phyloP scores from a whole-genome alignment of 2,888 invertebrate genomes.

The Amphimallon solstitiale region DNA sequence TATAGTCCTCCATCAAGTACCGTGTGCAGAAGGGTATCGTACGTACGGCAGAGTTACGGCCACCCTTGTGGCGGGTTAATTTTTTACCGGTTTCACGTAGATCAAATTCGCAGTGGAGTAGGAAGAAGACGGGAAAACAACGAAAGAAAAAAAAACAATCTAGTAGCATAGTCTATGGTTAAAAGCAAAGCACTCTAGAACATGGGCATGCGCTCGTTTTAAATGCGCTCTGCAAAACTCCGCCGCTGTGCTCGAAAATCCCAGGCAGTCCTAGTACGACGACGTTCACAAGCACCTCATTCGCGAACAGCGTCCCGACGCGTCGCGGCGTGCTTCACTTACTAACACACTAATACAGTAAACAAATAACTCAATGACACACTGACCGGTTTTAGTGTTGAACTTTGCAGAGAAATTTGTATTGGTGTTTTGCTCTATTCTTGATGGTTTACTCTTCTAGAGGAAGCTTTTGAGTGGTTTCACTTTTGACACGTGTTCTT shows the following conservation, averaged over 20 bases:
- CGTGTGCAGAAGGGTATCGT: too few species aligned
- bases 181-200: conserved; percentile 43
- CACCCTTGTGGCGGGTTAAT: too few species aligned
- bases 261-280: conserved; percentile 51
- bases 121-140: too few species aligned
- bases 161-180: conserved; percentile 9
- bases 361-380: conserved; percentile 13
- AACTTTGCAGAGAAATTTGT: neutral
- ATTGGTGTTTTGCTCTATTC: conserved; percentile 3
- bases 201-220: conserved; percentile 45
- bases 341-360: conserved; percentile 11
- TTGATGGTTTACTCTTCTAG: conserved; percentile 1
- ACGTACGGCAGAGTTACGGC: too few species aligned
- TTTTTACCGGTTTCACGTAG: too few species aligned
- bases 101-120: too few species aligned
- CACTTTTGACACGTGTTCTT: neutral
- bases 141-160: too few species aligned
- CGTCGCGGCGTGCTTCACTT: conserved; percentile 42
- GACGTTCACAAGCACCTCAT: conserved; percentile 44
- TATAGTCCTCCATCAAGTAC: too few species aligned
- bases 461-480: neutral
- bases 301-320: conserved; percentile 36
- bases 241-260: conserved; percentile 49
- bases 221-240: conserved; percentile 47
- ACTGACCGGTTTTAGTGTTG: neutral